Evolutionary conservation across 2,888 invertebrate species (phyloP), one percentile per base, ranked within the genome.

Genomic region (Sialis lutaria): DNA sequence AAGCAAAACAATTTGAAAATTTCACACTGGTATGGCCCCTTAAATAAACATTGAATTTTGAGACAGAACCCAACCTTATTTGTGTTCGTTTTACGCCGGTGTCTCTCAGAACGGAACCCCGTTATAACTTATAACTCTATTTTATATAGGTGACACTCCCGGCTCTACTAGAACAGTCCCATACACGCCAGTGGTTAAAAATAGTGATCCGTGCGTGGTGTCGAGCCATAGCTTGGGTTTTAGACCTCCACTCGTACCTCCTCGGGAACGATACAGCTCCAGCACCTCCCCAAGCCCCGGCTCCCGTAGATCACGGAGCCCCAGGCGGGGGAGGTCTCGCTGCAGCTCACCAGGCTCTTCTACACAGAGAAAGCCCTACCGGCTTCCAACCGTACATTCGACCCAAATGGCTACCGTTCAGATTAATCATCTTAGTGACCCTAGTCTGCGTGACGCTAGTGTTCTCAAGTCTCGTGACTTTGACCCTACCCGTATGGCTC

Each of bases 161-260:
- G 1, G 95, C 96, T 0, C 70, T 98, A 39, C 69, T 98, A 49
- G 97, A 98, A 60, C 96, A 98, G 65, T 89, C 91, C 0, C 95
- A 97, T 63, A 95, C 95, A 0, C 75, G 95, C 6, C 83, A 84
- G 6, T 95, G 96, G 91, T 67, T 97, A 51, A 95, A 96, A 64
- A 79, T 80, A n/a, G 68, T 88, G 7, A 79, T 97, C 1, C 75
- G 86, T 6, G 73, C 79, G 47, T 93, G 93, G 93, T 93, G 92
- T 62, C 72, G 75, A 30, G 75, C 77, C 6, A 83, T 89, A 1
- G 84, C 95, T 0, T 90, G 87, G 72, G 59, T 83, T 22, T 67
- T 96, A 4, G 87, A 90, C 48, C 75, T 95, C 7, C 82, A 89
- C 50, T 93, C 93, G 0, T 96, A 95, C 62, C 67, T 96, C 47